phyloP scores from a whole-genome alignment of 2,113 vertebrate species.

The Climacteris rufus region DNA sequence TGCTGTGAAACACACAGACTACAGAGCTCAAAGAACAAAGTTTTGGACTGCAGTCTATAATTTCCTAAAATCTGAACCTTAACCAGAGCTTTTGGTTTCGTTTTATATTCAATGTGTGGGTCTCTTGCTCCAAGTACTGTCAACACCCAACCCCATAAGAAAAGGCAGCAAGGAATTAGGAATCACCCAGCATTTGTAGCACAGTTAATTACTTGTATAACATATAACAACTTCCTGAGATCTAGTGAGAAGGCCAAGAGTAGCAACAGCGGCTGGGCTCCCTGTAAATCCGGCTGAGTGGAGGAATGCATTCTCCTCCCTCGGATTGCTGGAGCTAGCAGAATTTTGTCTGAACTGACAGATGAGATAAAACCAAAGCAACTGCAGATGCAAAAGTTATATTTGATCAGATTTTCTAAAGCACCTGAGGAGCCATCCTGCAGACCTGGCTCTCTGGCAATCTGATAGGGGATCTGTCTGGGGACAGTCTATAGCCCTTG shows the following conservation, averaged over 20 bases:
- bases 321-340: neutral
- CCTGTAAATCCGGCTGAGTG: neutral
- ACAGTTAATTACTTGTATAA: slow-evolving; percentile 5
- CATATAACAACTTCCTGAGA: neutral
- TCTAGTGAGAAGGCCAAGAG: neutral
- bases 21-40: neutral
- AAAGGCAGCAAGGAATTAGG: neutral
- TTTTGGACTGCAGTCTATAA: neutral
- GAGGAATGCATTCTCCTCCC: neutral
- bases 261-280: rapidly evolving
- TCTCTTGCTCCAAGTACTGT: slow-evolving; percentile 30
- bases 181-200: neutral
- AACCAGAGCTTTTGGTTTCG: slow-evolving; percentile 1
- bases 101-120: neutral
- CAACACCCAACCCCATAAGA: slow-evolving; percentile 16
- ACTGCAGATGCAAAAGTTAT: neutral
- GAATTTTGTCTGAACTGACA: neutral
- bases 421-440: neutral
- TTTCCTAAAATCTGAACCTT: slow-evolving; percentile 32
- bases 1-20: neutral
- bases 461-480: neutral
- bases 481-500: neutral
- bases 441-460: neutral
- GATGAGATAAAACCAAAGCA: neutral
- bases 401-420: neutral